Conservation (phyloP, 23 tunicate genomes). For the Diplosoma virens region DNA sequence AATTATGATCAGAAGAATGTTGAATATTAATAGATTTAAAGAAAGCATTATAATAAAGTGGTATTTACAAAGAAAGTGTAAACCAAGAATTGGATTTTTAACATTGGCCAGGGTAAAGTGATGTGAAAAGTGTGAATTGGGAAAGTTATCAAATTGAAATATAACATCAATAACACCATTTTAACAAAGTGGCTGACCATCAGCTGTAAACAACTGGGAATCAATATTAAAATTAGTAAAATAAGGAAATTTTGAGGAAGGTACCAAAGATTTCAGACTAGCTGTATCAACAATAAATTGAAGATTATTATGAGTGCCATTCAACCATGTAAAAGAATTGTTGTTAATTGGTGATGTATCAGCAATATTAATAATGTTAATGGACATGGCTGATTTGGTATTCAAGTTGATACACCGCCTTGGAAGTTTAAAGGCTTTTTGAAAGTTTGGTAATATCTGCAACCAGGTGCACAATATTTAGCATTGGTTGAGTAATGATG, state of each 20-base stretch:
- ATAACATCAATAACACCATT: background rate
- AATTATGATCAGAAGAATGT: background rate
- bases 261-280: background rate
- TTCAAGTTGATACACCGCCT: background rate
- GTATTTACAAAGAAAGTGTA: constrained; percentile 4
- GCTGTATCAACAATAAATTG: constrained; percentile 16
- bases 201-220: background rate
- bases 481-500: background rate
- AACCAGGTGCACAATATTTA: background rate
- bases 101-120: background rate
- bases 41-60: background rate
- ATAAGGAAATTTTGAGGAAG: background rate
- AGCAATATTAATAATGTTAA: background rate
- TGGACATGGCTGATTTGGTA: background rate
- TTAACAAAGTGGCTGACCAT: constrained; percentile 1
- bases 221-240: background rate
- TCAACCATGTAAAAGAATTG: background rate
- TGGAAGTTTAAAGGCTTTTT: constrained; percentile 6
- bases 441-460: background rate
- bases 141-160: background rate
- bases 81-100: constrained; percentile 3
- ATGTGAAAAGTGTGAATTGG: background rate
- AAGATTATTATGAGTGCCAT: background rate
- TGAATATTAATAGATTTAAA: background rate
- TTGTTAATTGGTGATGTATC: background rate